Evolutionary conservation across 2,797 vertebrate species (phyloP).

Genomic region (Eospalax fontanierii): DNA sequence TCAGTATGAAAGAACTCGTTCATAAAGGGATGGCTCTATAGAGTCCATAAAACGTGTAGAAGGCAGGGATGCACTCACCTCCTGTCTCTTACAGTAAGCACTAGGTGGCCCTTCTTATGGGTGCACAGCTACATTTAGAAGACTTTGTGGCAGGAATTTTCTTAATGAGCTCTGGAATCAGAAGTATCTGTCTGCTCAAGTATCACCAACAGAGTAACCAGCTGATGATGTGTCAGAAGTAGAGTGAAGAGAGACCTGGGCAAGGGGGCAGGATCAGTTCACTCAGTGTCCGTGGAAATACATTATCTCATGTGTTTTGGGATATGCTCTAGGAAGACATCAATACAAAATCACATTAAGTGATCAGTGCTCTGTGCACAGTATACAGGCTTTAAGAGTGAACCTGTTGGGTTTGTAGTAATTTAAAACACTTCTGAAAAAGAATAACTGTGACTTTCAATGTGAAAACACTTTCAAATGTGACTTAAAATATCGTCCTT

Average conservation of each 20-base stretch:
- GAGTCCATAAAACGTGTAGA: not conserved
- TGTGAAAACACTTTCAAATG: constrained; percentile 54
- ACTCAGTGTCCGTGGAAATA: not conserved
- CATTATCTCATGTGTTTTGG: not conserved
- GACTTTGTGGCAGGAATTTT: constrained; percentile 10
- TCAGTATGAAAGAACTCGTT: not conserved
- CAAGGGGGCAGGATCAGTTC: not conserved
- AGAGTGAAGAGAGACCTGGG: constrained; percentile 59
- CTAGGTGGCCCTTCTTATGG: not conserved
- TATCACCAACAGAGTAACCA: not conserved
- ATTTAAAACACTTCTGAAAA: not conserved
- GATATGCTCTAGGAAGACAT: not conserved
- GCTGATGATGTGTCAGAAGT: not conserved
- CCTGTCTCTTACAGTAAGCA: not conserved
- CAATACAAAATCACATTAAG: not conserved
- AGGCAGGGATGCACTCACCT: not conserved
- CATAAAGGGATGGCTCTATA: not conserved
- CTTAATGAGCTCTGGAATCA: constrained; percentile 63
- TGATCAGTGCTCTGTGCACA: constrained; percentile 4
- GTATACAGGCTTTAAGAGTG: not conserved
- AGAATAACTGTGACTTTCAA: too few relatives aligned
- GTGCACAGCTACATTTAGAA: not conserved
- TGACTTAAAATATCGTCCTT: constrained; percentile 72
- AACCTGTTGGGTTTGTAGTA: constrained; percentile 7
- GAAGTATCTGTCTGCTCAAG: not conserved